Conservation (phyloP, 2,888 invertebrate species). For the Hyppa rectilinea region DNA sequence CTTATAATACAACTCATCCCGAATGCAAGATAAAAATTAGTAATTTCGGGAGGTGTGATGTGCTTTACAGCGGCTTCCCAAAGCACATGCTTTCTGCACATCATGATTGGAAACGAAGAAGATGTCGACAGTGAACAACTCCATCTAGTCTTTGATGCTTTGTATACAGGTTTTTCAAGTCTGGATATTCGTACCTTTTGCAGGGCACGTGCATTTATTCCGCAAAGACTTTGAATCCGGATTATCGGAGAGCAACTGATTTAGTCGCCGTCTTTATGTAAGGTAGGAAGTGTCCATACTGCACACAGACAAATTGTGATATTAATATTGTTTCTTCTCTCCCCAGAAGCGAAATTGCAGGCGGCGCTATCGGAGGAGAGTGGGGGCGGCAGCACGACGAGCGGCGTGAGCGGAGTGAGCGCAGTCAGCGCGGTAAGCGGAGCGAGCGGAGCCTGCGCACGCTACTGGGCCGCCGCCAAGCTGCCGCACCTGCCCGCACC, state of each 20-base stretch:
- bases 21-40: neutral
- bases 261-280: constrained; percentile 16
- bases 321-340: constrained; percentile 18
- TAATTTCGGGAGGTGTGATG: neutral
- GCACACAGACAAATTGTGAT: neutral
- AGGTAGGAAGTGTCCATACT: constrained; percentile 32
- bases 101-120: neutral
- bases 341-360: constrained; percentile 87
- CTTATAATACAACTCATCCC: neutral
- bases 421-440: constrained; percentile 64
- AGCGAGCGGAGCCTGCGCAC: constrained; percentile 67
- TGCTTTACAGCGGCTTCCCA: neutral
- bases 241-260: constrained; percentile 25
- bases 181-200: constrained; percentile 31
- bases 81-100: neutral
- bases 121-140: neutral
- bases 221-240: constrained; percentile 24
- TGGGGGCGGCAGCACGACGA: constrained; percentile 72
- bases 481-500: constrained; percentile 89
- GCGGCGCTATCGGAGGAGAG: constrained; percentile 87
- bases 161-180: constrained; percentile 5
- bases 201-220: constrained; percentile 33
- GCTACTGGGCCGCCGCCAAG: constrained; percentile 87
- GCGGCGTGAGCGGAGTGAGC: constrained; percentile 72
- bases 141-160: neutral